Evolutionary conservation across 2,113 vertebrate genomes (phyloP), one percentile per base, ranked within the genome.

Genomic region (Leptobrachium ailaonicum): DNA sequence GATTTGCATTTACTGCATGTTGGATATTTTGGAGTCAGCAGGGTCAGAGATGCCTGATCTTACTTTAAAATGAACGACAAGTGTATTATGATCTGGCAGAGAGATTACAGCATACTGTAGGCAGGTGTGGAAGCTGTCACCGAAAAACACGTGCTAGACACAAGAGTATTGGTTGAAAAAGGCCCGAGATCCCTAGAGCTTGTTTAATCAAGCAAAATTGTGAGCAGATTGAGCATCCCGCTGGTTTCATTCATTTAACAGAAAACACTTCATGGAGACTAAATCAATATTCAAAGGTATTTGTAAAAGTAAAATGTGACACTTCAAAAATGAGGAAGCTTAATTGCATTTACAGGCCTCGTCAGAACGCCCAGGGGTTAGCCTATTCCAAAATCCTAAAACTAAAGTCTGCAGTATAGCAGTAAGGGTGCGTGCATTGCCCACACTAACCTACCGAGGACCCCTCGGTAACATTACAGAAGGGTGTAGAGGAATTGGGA

Each of bases 161-260:
- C 42, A 41, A 41, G 32, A 41, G 66, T 41, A 9, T 42, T 10
- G 66, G 10, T 12, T 42, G 6, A 67, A 42, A 3, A 41, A 42
- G 66, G 41, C 10, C 41, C 10, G 66, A 67, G 66, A 67, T 67
- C 66, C 40, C 66, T 41, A 67, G 66, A 42, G 66, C 10, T 67
- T 67, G 32, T 13, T 67, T 67, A 67, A 67, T 67, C 66, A 67
- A 67, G 66, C 41, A 32, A 43, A 67, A 67, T 67, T 67, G 32
- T 67, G 66, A 67, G 32, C 66, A 67, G 66, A 67, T 67, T 67
- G 66, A 67, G 66, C 42, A 41, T 41, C 66, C 66, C 13, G 66
- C 8, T 67, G 8, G 40, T 42, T 42, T 42, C 66, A 67, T 67
- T 67, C 66, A 67, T 32, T 32, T 32, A 32, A 32, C 20, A 32